Percentiles rank a stretch among this genome's conserved stretches.
These are phyloP conservation scores for Sphaerodactylus townsendi DNA, from an alignment of 2,113 vertebrate genomes.

Conservation along the genomic window DNA sequence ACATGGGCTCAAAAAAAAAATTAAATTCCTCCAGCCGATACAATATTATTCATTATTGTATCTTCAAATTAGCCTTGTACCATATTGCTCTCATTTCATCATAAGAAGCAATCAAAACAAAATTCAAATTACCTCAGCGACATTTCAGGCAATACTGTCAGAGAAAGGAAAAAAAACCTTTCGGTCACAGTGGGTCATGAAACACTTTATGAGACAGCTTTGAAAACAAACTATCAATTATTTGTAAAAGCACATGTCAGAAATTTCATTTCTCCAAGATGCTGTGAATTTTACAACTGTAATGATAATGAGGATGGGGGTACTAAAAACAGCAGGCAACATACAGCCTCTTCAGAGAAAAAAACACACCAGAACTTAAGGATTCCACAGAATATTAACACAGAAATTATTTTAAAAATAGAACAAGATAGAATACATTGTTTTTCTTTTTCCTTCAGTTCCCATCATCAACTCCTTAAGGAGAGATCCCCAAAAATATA, in stretches of 20 bases:
- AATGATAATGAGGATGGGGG: not conserved
- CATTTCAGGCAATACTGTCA: not conserved
- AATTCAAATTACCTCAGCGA: not conserved
- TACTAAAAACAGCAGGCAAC: slow-evolving; percentile 3
- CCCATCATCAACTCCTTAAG: not conserved
- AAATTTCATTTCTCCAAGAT: not conserved
- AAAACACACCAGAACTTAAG: not conserved
- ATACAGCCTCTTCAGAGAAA: not conserved
- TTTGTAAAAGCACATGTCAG: not conserved
- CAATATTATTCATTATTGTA: not conserved
- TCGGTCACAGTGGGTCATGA: not conserved
- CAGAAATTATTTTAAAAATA: not conserved
- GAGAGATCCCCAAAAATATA: not conserved
- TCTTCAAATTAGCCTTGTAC: not conserved
- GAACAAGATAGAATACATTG: not conserved
- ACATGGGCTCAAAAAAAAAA: not conserved
- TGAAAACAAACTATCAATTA: not conserved
- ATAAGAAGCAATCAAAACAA: slow-evolving; percentile 1
- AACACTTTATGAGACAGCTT: not conserved
- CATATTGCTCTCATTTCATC: not conserved
- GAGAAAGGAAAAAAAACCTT: not conserved
- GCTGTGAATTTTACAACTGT: slow-evolving; percentile 18
- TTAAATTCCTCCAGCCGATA: not conserved
- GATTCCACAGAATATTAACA: not conserved
- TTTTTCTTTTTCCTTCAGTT: not conserved